phyloP scores from a whole-genome alignment of 2,888 invertebrate species.

The Beris chalybata region DNA sequence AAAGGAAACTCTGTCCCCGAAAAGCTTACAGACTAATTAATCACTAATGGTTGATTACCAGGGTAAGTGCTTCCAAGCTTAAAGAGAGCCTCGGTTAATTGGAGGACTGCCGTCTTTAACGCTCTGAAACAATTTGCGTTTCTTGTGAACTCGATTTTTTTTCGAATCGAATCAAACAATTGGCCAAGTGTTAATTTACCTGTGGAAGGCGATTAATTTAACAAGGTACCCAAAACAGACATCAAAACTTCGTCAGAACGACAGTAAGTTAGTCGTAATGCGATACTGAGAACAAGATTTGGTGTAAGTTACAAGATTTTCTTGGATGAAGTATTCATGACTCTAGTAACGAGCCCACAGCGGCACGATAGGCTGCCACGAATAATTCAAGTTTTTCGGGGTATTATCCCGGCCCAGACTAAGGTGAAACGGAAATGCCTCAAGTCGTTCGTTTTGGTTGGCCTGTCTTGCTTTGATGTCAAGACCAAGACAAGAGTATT shows the following conservation, averaged over 20 bases:
- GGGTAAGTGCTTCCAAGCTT: too few species aligned
- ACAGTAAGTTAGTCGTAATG: conserved; percentile 24
- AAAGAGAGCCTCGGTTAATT: too few species aligned
- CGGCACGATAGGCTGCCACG: not conserved
- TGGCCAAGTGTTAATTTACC: conserved; percentile 5
- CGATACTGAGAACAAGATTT: conserved; percentile 29
- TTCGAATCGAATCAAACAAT: not conserved
- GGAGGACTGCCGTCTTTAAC: too few species aligned
- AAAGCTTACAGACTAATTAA: conserved; percentile 23
- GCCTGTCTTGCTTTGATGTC: conserved; percentile 23
- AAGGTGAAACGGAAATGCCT: conserved; percentile 29
- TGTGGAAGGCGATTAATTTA: conserved; percentile 22
- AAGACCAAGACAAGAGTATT: conserved; percentile 21
- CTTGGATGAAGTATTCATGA: conserved; percentile 16
- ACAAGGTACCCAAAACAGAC: conserved; percentile 24
- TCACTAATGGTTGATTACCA: too few species aligned
- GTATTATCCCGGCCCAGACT: conserved; percentile 2
- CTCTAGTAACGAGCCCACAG: conserved; percentile 1
- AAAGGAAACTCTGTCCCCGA: conserved; percentile 10
- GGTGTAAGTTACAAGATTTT: conserved; percentile 31
- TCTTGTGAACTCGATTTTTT: not conserved
- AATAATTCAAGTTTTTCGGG: not conserved
- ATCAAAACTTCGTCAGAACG: conserved; percentile 28
- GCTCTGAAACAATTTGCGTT: too few species aligned
- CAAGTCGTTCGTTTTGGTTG: conserved; percentile 25